Conservation (phyloP, 2,113 vertebrate genomes). For the Aplodontia rufa region DNA sequence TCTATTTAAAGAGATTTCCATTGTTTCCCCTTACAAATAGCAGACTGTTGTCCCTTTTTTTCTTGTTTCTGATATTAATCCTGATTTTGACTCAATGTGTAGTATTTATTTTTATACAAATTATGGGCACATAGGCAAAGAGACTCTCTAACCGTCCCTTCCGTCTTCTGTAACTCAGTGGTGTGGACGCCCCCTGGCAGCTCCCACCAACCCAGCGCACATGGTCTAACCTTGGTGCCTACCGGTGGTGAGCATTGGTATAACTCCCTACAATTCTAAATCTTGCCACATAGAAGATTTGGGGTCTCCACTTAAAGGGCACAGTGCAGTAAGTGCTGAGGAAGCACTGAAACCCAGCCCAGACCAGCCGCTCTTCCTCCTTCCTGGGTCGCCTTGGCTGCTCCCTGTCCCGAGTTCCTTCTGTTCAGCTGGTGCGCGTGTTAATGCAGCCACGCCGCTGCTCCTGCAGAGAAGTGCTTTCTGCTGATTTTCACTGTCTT, state of each 20-base stretch:
- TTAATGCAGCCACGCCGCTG: background rate
- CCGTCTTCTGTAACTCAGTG: background rate
- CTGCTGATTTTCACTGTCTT: background rate
- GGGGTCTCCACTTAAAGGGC: background rate
- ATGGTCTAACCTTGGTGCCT: background rate
- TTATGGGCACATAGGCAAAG: conserved; percentile 64
- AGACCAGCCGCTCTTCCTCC: background rate
- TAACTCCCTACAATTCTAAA: background rate
- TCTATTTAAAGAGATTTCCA: conserved; percentile 67
- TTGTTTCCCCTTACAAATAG: conserved; percentile 59
- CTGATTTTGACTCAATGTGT: conserved; percentile 70
- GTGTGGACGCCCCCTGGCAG: background rate
- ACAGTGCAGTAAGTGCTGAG: background rate
- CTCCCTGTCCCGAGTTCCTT: background rate
- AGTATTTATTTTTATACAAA: conserved; percentile 75
- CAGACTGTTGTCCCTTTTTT: conserved; percentile 8
- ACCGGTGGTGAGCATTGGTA: background rate
- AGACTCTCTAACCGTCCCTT: background rate
- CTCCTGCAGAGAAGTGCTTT: background rate
- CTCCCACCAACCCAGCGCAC: background rate
- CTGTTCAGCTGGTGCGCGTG: rapidly evolving
- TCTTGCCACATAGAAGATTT: background rate
- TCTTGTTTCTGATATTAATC: conserved; percentile 48
- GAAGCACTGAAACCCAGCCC: background rate
- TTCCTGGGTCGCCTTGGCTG: rapidly evolving